Percentiles rank a stretch among this genome's conserved stretches.
Evolutionary conservation across 23 tunicate species (phyloP).

Genomic region (Styela plicata): DNA sequence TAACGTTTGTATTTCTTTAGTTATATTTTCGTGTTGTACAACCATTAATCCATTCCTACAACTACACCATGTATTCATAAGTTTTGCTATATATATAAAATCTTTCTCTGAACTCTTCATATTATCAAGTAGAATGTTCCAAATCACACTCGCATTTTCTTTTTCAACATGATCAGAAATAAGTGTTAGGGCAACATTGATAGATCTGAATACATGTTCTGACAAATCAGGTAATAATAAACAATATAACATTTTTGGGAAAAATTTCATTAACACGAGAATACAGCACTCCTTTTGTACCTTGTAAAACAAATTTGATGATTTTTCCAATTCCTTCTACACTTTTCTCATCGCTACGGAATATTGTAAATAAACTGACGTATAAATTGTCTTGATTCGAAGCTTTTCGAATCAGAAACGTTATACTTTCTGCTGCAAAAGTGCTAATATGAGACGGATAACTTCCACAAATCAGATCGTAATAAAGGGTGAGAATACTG

Average conservation of each 20-base stretch:
- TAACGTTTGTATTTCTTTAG: neutral
- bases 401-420: conserved; percentile 71
- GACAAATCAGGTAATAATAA: neutral
- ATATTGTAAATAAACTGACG: conserved; percentile 37
- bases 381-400: conserved; percentile 31
- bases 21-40: neutral
- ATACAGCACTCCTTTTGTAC: conserved; percentile 52
- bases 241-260: conserved; percentile 36
- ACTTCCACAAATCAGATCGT: conserved; percentile 26
- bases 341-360: conserved; percentile 4
- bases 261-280: conserved; percentile 30
- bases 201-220: conserved; percentile 4
- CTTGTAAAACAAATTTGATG: conserved; percentile 47
- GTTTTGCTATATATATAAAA: conserved; percentile 5
- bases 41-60: neutral
- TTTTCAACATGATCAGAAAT: conserved; percentile 54
- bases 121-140: conserved; percentile 33
- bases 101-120: conserved; percentile 5
- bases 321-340: conserved; percentile 46
- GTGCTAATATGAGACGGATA: conserved; percentile 64
- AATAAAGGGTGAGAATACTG: conserved; percentile 54
- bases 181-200: conserved; percentile 25
- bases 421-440: conserved; percentile 88
- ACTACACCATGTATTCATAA: conserved; percentile 59
- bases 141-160: conserved; percentile 36